Conservation (phyloP, 1,140 invertebrate species). For the Lethrus apterus region DNA sequence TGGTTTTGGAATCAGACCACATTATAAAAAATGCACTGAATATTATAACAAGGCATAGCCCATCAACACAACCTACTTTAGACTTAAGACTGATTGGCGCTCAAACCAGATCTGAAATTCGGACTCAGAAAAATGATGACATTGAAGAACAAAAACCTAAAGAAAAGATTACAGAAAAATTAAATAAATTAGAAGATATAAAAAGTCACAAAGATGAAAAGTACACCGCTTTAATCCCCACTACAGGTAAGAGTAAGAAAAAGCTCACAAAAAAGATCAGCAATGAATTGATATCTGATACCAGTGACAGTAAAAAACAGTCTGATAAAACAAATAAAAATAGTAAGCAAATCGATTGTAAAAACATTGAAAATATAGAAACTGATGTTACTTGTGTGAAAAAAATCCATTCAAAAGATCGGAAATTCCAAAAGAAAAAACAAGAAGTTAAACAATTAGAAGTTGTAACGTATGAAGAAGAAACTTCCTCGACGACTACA, state of each 20-base stretch:
- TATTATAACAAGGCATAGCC: slow-evolving; percentile 35
- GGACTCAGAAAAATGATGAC: slow-evolving; percentile 23
- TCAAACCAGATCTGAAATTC: slow-evolving; percentile 33
- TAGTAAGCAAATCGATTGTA: slow-evolving; percentile 6
- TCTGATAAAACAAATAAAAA: slow-evolving; percentile 13
- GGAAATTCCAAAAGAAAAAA: slow-evolving; percentile 20
- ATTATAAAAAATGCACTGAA: slow-evolving; percentile 48
- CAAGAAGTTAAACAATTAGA: slow-evolving; percentile 20
- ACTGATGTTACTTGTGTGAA: no score
- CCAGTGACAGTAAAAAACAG: slow-evolving; percentile 13
- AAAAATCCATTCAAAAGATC: slow-evolving; percentile 20
- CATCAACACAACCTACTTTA: slow-evolving; percentile 48
- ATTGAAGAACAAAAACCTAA: slow-evolving; percentile 18
- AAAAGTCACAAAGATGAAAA: slow-evolving; percentile 28
- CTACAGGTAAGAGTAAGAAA: slow-evolving; percentile 33
- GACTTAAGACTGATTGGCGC: slow-evolving; percentile 46
- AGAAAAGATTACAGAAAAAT: slow-evolving; percentile 14
- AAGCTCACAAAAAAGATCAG: slow-evolving; percentile 28
- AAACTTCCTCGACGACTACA: slow-evolving; percentile 66
- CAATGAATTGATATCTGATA: slow-evolving; percentile 14
- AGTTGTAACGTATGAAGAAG: slow-evolving; percentile 49
- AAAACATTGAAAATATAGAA: slow-evolving; percentile 18
- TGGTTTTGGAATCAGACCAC: slow-evolving; percentile 68
- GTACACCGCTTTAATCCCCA: slow-evolving; percentile 31
- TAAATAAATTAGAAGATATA: slow-evolving; percentile 15